Base-by-base conservation (phyloP, 2,113 vertebrate species). In the Python bivittatus region DNA sequence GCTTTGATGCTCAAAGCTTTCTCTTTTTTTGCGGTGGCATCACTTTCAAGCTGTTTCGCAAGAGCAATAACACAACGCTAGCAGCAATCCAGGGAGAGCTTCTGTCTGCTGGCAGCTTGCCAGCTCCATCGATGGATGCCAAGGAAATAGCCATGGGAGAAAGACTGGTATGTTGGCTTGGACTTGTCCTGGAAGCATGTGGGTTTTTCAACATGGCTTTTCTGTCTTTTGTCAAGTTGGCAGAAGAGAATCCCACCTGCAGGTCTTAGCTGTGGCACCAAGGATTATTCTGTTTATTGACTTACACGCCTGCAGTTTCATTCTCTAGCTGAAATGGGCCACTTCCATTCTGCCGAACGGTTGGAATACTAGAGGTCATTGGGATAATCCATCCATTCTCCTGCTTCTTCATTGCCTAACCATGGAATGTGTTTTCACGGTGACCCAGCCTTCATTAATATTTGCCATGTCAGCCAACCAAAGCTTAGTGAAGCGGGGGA, bases 1-100 rank as follows among this genome's bases (percentile, higher is more conserved):
- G 5, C 6, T 10, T 6, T 7, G 23, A 85, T 52, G 44, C 48
- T 15, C 33, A 27, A 44, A 4, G 4, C 2, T 61, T 58, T 89
- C 52, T 48, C 10, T 0, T n/a, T 15, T 5, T 27, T n/a, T 42
- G 79, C 6, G 27, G 7, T 29, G 8, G 1, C 84, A 42, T 33
- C 15, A 5, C 4, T 93, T 79, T 27, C 17, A 89, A 96, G 95
- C 94, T 94, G 93, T 93, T 92, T 88, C 52, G 1, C 22, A 48
- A 88, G 91, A 96, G 96, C 96, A 96, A 96, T 96, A 96, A 96
- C 10, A 2, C 48, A 12, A 93, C 84, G 44, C n/a, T 7, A 56
- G 85, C 61, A 15, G 85, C 13, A 29, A 79, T 33, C 33, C 38
- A 79, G 17, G 44, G 48, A 48, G 48, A 6, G 48, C 48, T 48